Base-by-base conservation (phyloP, 2,888 invertebrate species). In the Hydrotaea diabolus region DNA sequence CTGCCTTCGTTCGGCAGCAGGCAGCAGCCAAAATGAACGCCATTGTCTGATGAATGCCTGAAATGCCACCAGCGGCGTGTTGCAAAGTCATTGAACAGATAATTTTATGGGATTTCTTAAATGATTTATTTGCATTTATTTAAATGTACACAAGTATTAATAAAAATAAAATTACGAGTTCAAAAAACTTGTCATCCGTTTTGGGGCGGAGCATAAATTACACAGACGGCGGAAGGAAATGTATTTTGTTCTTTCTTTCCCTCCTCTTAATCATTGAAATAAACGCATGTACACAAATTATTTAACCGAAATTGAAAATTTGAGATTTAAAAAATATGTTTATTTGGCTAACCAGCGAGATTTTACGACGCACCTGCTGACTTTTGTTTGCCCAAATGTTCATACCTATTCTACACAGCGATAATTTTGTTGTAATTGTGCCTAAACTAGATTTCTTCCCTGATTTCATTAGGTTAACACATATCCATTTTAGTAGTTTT, bases 51-150 rank as follows among this genome's bases (percentile, higher is more conserved):
- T 31, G 15, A 69, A 19, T 17, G 23, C 46, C 17, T 49, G 31
- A 55, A 31, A 36, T 53, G 49, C 49, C 49, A 71, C 17, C 55
- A 11, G 31, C 55, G n/a, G 31, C 55, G n/a, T 36, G 62, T 46
- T 77, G 62, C 75, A 81, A 85, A 82, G 81, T 82, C 82, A 82
- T 85, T 85, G 79, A 74, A 82, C 82, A 82, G 55, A 79, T 77
- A 84, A 81, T 84, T 79, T 81, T 66, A 81, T 66, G 57, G 69
- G 43, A 69, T 69, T 69, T 69, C 23, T 46, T 39, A 46, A 78
- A 72, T 26, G 66, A 55, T 77, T 66, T 77, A 73, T 69, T 36
- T 77, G 64, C 64, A 77, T 78, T 59, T 59, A 73, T 75, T 82
- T 72, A 71, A 75, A 74, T 46, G 19, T 59, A n/a, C n/a, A n/a